A percentile compares a stretch with the other conserved stretches of the same genome.
Evolutionary conservation across 2,888 invertebrate species (phyloP).

Genomic region (Scaptomyza tumidula): DNA sequence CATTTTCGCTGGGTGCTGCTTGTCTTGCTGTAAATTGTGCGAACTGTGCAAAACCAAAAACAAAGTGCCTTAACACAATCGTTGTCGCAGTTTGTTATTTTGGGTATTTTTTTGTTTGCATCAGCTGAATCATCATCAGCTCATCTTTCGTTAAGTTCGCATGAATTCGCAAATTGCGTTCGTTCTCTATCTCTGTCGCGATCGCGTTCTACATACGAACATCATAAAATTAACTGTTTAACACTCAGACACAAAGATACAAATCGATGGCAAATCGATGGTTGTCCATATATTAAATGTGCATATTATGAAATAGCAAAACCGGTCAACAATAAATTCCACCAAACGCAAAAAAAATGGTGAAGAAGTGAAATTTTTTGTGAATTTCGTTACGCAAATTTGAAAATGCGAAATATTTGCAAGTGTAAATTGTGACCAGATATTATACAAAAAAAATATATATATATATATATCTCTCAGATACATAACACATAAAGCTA

Average conservation of each 20-base stretch:
- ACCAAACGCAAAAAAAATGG: conserved; percentile 3
- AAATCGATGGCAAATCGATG: conserved; percentile 27
- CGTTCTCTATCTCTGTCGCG: conserved; percentile 7
- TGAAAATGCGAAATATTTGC: conserved; percentile 48
- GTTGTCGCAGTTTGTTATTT: conserved; percentile 16
- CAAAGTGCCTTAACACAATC: conserved; percentile 44
- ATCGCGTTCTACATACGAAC: conserved; percentile 56
- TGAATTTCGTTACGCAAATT: conserved; percentile 57
- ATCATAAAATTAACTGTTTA: conserved; percentile 38
- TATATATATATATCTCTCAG: conserved; percentile 24
- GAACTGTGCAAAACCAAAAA: conserved; percentile 3
- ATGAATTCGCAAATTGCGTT: conserved; percentile 23
- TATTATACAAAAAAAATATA: conserved; percentile 1
- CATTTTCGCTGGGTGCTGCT: conserved; percentile 24
- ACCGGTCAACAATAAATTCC: conserved; percentile 44
- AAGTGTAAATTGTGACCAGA: conserved; percentile 48
- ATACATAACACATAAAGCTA: conserved; percentile 19
- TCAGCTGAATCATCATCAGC: conserved; percentile 53
- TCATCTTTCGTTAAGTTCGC: conserved; percentile 21
- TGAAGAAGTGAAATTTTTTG: conserved; percentile 53
- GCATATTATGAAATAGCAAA: conserved; percentile 51
- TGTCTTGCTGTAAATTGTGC: neutral
- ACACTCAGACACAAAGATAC: conserved; percentile 1
- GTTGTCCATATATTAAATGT: conserved; percentile 29
- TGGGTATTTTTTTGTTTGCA: conserved; percentile 19